A percentile compares a stretch with the other conserved stretches of the same genome.
Conservation (phyloP, 1,140 invertebrate genomes). For the Pseudomyrmex gracilis region DNA sequence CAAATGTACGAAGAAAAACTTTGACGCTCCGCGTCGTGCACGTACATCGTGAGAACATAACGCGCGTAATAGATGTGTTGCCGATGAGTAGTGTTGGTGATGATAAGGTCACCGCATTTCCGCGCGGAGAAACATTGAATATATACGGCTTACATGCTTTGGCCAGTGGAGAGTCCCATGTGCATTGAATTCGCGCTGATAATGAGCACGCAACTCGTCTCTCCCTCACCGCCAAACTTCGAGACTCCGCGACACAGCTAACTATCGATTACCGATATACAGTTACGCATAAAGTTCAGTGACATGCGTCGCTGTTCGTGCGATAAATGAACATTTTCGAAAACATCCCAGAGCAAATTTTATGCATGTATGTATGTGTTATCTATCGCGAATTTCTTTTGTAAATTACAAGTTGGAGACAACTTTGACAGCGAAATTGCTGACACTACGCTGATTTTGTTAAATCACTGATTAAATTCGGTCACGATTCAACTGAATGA, state of each 20-base stretch:
- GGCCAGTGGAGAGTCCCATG: constrained; percentile 13
- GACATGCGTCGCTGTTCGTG: constrained; percentile 56
- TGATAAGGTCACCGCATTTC: constrained; percentile 3
- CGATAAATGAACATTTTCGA: constrained; percentile 65
- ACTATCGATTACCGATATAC: constrained; percentile 72
- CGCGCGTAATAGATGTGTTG: too few species aligned
- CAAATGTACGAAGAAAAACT: too few species aligned
- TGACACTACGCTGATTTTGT: too few species aligned
- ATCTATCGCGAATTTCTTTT: neutral
- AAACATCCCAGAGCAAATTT: too few species aligned
- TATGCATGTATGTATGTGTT: too few species aligned
- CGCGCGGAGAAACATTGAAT: constrained; percentile 3
- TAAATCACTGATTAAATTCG: too few species aligned
- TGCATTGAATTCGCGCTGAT: constrained; percentile 56
- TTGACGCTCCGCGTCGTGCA: too few species aligned
- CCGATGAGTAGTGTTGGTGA: too few species aligned
- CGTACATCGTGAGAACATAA: too few species aligned
- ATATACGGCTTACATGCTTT: neutral
- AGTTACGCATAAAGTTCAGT: constrained; percentile 70
- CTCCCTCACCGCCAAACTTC: constrained; percentile 35
- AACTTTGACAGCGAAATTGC: neutral
- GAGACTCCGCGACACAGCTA: constrained; percentile 51
- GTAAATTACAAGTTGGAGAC: neutral
- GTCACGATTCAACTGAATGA: too few species aligned
- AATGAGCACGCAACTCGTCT: constrained; percentile 63